Base-by-base conservation (phyloP, 2,797 vertebrate genomes). In the Picus viridis region DNA sequence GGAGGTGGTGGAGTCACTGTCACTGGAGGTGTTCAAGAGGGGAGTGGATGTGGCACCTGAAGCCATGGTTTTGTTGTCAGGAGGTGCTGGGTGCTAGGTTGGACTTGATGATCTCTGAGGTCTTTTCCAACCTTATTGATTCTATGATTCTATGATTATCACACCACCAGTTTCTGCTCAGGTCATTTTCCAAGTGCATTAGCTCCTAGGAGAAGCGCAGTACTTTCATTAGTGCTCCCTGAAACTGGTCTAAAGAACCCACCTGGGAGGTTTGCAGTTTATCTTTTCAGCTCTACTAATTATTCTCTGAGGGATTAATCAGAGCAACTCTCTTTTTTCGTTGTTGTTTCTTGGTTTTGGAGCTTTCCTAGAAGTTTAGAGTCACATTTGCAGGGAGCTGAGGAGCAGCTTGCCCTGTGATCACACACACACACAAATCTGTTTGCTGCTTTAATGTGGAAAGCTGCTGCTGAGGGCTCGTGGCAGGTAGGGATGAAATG, bases 291-390 rank as follows among this genome's bases (percentile, higher is more conserved):
- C 94, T 97, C 83, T 93, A 90, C 68, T 97, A 97, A 97, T 96
- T 96, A 96, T 97, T 97, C 97, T 97, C 97, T 69, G 92, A 96
- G 97, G 98, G 93, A 96, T 97, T 97, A 97, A 98, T 98, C 98
- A 98, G 88, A 72, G 77, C 73, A 95, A 94, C 79, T 76, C 14
- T n/a, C 5, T 41, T 41, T 41, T 41, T 41, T 41, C 11, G 12
- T 96, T 94, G 34, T 34, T 34, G 34, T 34, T 34, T 34, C 34
- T 34, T 34, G 34, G 34, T 34, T 34, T 97, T 97, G 95, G 82
- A 92, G 82, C 73, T 97, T 97, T 96, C 94, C 75, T 96, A 95
- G 86, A 96, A 97, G 78, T 89, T 89, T 95, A 65, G 93, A 69
- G 14, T 91, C 93, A 97, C 80, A 95, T 91, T 96, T 92, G 81